Evolutionary conservation across 2,888 invertebrate species (phyloP).

Genomic region (Ischnura elegans): DNA sequence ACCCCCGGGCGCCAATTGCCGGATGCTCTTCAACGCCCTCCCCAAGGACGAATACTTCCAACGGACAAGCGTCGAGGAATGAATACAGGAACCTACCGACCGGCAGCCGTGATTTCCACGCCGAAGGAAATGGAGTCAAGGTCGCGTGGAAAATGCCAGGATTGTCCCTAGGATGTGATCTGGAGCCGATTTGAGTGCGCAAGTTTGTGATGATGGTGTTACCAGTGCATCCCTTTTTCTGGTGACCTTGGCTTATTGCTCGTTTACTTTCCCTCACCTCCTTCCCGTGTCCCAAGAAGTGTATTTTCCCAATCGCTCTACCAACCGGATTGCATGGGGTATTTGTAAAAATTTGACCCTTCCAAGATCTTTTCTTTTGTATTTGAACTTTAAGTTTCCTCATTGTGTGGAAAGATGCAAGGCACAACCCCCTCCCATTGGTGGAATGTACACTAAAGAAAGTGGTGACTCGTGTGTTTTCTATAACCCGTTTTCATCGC

Average conservation of each 20-base stretch:
- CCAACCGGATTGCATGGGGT: neutral
- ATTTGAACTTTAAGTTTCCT: neutral
- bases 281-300: neutral
- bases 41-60: neutral
- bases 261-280: neutral
- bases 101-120: neutral
- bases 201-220: neutral
- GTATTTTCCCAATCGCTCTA: neutral
- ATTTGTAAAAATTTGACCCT: neutral
- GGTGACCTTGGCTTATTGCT: too few species aligned
- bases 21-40: neutral
- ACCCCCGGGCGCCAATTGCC: conserved; percentile 19
- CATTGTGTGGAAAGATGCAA: neutral
- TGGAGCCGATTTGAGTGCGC: neutral
- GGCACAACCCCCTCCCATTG: neutral
- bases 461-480: conserved; percentile 11
- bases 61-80: neutral
- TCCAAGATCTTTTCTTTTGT: neutral
- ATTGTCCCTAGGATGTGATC: neutral
- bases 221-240: too few species aligned
- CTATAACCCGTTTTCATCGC: conserved; percentile 21
- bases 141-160: neutral
- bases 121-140: neutral
- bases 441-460: neutral
- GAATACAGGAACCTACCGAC: neutral